Conservation (phyloP, 2,797 vertebrate genomes). For the Molossus molossus region DNA sequence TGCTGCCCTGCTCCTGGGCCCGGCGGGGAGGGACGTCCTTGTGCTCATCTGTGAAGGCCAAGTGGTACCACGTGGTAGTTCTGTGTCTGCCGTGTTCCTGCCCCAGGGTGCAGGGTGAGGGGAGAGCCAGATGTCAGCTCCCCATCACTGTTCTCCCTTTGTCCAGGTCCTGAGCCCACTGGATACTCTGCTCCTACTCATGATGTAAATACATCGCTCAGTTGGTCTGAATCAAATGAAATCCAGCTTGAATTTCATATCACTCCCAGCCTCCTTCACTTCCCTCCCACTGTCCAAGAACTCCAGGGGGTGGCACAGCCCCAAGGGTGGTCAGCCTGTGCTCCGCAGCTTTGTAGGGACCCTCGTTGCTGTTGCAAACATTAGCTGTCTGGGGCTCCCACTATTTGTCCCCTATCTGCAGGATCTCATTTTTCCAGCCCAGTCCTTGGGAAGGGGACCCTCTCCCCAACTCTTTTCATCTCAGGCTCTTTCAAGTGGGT, state of each 20-base stretch:
- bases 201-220: constrained; percentile 52
- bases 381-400: not conserved
- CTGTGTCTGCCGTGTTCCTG: constrained; percentile 69
- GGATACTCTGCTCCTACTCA: constrained; percentile 47
- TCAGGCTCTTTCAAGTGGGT: not conserved
- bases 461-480: not conserved
- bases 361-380: not conserved
- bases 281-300: not conserved
- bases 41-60: constrained; percentile 81
- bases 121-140: constrained; percentile 79
- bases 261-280: not conserved
- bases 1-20: constrained; percentile 56
- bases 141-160: constrained; percentile 64
- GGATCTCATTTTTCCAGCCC: not conserved
- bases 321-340: not conserved
- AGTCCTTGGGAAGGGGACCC: not conserved
- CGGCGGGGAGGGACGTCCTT: constrained; percentile 69
- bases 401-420: not conserved
- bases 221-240: constrained; percentile 71
- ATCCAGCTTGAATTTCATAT: constrained; percentile 45
- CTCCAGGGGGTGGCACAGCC: not conserved
- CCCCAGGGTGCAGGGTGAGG: constrained; percentile 68
- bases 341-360: not conserved
- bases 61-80: constrained; percentile 49
- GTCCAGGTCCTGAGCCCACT: constrained; percentile 62